Evolutionary conservation across 23 tunicate species (phyloP), one percentile per base, ranked within the genome.

Genomic region (Aplidium turbinatum): DNA sequence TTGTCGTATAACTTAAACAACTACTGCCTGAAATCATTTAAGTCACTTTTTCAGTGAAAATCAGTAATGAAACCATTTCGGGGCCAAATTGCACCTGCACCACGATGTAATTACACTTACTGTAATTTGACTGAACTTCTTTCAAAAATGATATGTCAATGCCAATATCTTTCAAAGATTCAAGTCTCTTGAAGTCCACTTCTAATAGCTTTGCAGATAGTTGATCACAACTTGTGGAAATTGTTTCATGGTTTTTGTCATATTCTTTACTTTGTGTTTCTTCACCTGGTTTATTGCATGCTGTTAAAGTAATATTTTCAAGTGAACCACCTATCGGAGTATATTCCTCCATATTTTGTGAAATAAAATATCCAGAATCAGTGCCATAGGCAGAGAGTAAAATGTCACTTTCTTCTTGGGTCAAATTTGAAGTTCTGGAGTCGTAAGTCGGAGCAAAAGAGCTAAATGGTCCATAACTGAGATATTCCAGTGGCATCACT

Each of bases 381-480:
- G 86, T 70, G 57, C 91, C 85, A 57, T 91, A 91, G 1, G 97
- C 97, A 21, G 86, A 76, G 60, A 91, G 38, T 51, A 91, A 56
- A 67, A 91, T 34, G 52, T 91, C 97, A 61, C 86, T 91, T 64
- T 84, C 91, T 6, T 84, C 91, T 50, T 84, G 86, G 11, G 97
- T 84, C 31, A 91, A 35, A 65, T 91, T 91, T 20, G 97, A 75
- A 9, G 79, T 72, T 35, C 97, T 65, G 11, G 97, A 91, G 51
- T 91, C 97, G 54, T 84, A 91, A 0, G 83, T 66, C 4, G 97
- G 97, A 0, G 91, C 85, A 67, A 71, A 84, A 36, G 97, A 91
- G 1, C 91, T 80, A 84, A 84, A 91, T 2, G 97, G 83, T 30
- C 97, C 97, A 61, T 91, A 91, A 57, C 97, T 84, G 19, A 91